Conservation (phyloP, 2,797 vertebrate genomes). For the Percopsis omiscomaycus region DNA sequence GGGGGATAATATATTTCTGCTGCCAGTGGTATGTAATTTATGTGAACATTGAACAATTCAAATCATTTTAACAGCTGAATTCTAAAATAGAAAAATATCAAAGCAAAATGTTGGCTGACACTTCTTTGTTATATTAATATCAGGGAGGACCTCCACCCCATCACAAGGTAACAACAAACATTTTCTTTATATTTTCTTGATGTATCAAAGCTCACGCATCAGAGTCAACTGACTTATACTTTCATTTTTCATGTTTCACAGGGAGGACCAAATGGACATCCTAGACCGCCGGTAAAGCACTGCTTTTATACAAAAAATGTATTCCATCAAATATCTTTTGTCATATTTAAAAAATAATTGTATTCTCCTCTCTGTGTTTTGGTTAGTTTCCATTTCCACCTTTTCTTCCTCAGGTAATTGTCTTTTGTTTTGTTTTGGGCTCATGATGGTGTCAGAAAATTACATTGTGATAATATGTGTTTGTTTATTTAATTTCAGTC, state of each 20-base stretch:
- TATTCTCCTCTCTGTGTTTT: not conserved
- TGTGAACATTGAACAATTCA: not conserved
- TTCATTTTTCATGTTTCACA: constrained; percentile 29
- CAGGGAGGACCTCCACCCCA: not conserved
- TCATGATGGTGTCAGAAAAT: not conserved
- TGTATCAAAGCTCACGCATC: not conserved
- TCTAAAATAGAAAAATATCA: not conserved
- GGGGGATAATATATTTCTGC: constrained; percentile 63
- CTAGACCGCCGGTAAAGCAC: constrained; percentile 24
- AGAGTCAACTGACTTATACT: not conserved
- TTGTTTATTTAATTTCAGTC: constrained; percentile 34
- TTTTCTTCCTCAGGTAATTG: not conserved
- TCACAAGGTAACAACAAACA: constrained; percentile 11
- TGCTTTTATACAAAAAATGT: not conserved
- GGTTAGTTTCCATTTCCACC: not conserved
- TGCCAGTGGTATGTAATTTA: constrained; percentile 42
- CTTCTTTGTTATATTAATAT: not conserved
- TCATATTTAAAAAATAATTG: not conserved
- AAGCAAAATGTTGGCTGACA: not conserved
- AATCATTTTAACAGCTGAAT: not conserved
- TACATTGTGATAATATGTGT: not conserved
- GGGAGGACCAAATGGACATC: constrained; percentile 27
- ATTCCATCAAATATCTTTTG: not conserved
- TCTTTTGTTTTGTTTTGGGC: constrained; percentile 1
- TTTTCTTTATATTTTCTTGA: not conserved